A percentile compares a stretch with the other conserved stretches of the same genome.
phyloP scores from a whole-genome alignment of 64 coral and sea anemone species.

The Montipora sp. region DNA sequence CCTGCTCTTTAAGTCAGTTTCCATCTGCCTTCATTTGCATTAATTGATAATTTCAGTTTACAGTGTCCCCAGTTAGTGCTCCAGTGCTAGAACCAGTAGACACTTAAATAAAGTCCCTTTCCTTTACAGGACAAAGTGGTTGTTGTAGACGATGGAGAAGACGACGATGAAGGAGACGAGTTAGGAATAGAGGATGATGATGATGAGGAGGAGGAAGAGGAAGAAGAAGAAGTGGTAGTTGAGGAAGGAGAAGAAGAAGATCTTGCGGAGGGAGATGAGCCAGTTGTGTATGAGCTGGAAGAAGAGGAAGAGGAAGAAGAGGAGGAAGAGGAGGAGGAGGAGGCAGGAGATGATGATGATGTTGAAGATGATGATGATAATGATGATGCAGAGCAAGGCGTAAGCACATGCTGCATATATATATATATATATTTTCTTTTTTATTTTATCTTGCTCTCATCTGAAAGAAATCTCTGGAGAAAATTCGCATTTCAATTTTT shows the following conservation, averaged over 20 bases:
- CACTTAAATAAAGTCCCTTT: not conserved
- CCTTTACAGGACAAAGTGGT: constrained; percentile 11
- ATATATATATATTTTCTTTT: too few relatives aligned
- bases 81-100: too few relatives aligned
- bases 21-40: too few relatives aligned
- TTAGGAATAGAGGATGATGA: constrained; percentile 11
- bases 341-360: constrained; percentile 18
- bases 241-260: constrained; percentile 75
- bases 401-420: not conserved
- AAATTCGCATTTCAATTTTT: too few relatives aligned
- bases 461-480: too few relatives aligned
- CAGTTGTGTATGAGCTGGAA: constrained; percentile 35
- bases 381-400: constrained; percentile 26
- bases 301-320: constrained; percentile 37
- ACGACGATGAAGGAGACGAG: constrained; percentile 57
- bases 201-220: constrained; percentile 64
- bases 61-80: too few relatives aligned
- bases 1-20: not conserved
- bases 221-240: constrained; percentile 62
- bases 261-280: constrained; percentile 57
- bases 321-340: constrained; percentile 6
- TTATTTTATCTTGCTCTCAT: too few relatives aligned
- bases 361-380: constrained; percentile 34
- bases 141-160: constrained; percentile 20
- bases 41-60: too few relatives aligned